Evolutionary conservation across 2,888 invertebrate genomes (phyloP).

Genomic region (Microctonus aethiopoides): DNA sequence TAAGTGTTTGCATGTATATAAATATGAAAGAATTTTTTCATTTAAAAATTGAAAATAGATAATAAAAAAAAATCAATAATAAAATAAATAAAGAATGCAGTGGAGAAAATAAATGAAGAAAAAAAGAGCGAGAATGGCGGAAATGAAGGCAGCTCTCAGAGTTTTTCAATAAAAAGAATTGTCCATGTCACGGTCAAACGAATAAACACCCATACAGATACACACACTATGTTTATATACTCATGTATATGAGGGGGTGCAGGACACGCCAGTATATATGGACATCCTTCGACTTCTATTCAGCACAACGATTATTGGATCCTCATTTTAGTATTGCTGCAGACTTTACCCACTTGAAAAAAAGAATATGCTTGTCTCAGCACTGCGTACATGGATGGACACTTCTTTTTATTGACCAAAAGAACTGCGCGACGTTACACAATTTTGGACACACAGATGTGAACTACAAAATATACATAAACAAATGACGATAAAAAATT

Average conservation of each 20-base stretch:
- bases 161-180: conserved; percentile 2
- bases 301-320: conserved; percentile 54
- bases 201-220: neutral
- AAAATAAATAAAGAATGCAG: neutral
- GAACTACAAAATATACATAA: conserved; percentile 15
- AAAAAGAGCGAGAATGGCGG: neutral
- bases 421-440: conserved; percentile 37
- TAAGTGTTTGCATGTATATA: no score
- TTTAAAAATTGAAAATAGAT: neutral
- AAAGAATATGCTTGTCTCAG: conserved; percentile 56
- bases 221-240: neutral
- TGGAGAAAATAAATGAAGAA: neutral
- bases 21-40: neutral
- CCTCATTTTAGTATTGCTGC: conserved; percentile 51
- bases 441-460: conserved; percentile 32
- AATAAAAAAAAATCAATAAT: neutral
- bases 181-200: neutral
- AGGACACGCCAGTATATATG: no score
- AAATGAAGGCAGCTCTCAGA: neutral
- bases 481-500: conserved; percentile 13
- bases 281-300: no score
- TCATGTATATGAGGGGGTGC: no score
- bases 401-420: conserved; percentile 53
- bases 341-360: conserved; percentile 57
- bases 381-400: conserved; percentile 52